Base-by-base conservation (phyloP, 2,888 invertebrate species). In the Adelphocoris suturalis region DNA sequence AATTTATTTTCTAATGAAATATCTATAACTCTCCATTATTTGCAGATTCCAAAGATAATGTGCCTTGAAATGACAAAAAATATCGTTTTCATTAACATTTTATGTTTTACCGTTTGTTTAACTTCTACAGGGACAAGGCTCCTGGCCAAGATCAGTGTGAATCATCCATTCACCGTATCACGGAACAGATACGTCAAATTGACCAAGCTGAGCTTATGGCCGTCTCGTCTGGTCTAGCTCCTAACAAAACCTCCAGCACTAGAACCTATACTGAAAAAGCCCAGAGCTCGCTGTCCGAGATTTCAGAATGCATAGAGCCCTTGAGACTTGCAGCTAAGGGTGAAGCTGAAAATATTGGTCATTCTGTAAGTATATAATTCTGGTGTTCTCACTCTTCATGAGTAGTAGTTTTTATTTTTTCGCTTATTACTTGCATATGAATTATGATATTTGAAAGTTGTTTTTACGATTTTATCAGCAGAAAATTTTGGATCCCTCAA, bases 81-180 rank as follows among this genome's bases (percentile, higher is more conserved):
- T 52, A 13, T 16, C 2, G 13, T 52, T 52, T 16, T 11, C 12
- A 16, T 52, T 48, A 7, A 52, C 12, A 16, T 68, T 1, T 0
- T 68, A 80, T 9, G 78, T 80, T 46, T n/a, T n/a, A 46, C 82
- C 23, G 4, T 52, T 80, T 46, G 28, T 19, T 76, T 16, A 76
- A 16, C 76, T 76, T 16, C 78, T 28, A 7, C 80, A 96, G 97
- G 87, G 99, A 99, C 93, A 97, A 97, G 92, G 98, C 99, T 0
- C 99, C 99, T 0, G 99, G 99, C 0, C 99, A 99, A 93, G 96
- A 96, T 5, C 99, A 99, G 93, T 98, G 99, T 93, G 97, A 97
- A 80, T 95, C 95, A 0, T 97, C 97, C 0, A 95, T 98, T 61
- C 96, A 97, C 55, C 95, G 96, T 0, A 94, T 99, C 12, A 96